Evolutionary conservation across 2,797 vertebrate species (phyloP).

Genomic region (Benthosema pterotum): DNA sequence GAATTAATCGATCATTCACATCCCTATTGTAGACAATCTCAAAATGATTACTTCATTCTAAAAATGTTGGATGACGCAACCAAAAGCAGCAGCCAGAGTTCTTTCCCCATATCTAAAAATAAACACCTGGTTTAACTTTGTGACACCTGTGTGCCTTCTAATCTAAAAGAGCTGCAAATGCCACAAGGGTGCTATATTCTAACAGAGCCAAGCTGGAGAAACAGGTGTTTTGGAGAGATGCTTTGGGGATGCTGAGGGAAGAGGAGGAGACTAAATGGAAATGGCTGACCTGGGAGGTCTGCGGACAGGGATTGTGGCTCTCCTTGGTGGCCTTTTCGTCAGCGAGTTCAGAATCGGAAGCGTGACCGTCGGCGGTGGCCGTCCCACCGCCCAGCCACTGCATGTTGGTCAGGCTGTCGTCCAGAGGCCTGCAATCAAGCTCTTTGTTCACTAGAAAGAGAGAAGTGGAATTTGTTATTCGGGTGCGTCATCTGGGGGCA

Average conservation of each 20-base stretch:
- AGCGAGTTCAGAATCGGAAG: conserved; percentile 63
- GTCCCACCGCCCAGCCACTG: conserved; percentile 86
- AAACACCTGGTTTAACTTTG: no score
- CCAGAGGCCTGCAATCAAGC: conserved; percentile 70
- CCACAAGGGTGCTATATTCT: neutral
- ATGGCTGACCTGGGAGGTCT: conserved; percentile 58
- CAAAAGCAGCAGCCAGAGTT: no score
- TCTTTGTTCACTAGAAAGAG: conserved; percentile 65
- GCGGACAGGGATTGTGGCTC: conserved; percentile 58
- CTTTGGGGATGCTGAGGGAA: neutral
- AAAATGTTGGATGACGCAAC: no score
- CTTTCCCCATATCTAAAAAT: no score
- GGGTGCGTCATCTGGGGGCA: no score
- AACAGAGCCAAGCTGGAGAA: neutral
- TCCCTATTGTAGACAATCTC: no score
- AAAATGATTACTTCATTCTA: no score
- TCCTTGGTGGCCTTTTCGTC: conserved; percentile 76
- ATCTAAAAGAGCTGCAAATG: neutral
- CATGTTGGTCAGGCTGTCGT: conserved; percentile 91
- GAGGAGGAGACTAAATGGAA: neutral
- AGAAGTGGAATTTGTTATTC: neutral
- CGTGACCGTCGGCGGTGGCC: conserved; percentile 80
- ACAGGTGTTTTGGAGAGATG: conserved; percentile 3
- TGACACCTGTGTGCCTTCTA: no score
- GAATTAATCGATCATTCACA: no score